phyloP scores from a whole-genome alignment of 2,113 vertebrate genomes.

The Xenus cinereus region DNA sequence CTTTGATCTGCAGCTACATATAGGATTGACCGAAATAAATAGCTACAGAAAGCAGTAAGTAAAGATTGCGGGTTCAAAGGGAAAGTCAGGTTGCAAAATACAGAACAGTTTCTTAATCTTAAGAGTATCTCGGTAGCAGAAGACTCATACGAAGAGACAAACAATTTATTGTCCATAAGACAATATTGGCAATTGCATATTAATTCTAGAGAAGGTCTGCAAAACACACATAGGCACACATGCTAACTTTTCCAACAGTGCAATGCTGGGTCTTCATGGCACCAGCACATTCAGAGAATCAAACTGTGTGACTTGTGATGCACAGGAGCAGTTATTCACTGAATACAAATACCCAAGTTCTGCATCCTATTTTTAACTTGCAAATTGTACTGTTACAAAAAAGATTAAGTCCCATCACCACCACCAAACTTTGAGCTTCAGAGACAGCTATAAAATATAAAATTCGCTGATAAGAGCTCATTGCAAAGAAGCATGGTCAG shows the following conservation, averaged over 20 bases:
- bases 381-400: neutral
- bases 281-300: neutral
- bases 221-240: neutral
- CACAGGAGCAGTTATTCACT: neutral
- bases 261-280: neutral
- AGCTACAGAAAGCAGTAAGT: neutral
- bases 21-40: neutral
- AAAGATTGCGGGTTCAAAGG: neutral
- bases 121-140: neutral
- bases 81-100: neutral
- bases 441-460: neutral
- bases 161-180: neutral
- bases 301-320: neutral
- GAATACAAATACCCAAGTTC: neutral
- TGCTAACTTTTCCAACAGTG: neutral
- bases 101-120: neutral
- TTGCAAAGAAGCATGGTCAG: neutral
- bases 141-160: neutral
- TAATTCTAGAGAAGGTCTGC: neutral
- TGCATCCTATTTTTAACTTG: neutral
- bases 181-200: neutral
- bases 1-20: neutral
- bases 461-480: neutral
- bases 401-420: neutral
- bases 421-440: neutral